phyloP scores from a whole-genome alignment of 92 coral and sea anemone genomes.

The Actinernus sp. region DNA sequence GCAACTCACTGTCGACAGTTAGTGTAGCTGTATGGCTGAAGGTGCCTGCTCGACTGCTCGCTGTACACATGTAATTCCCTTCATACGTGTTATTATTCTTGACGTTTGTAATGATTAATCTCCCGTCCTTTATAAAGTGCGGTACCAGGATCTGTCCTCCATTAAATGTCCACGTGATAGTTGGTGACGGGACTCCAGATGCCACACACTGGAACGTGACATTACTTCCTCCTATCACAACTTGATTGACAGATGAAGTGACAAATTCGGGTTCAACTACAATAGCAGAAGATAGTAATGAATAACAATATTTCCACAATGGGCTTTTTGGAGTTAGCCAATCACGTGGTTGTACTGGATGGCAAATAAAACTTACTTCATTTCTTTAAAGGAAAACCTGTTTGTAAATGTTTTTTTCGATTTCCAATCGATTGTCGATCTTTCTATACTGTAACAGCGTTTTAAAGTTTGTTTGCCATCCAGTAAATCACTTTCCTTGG shows the following conservation, averaged over 20 bases:
- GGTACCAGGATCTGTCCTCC: constrained; percentile 1
- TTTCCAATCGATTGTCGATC: no score
- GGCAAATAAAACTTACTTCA: no score
- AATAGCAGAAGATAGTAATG: neutral
- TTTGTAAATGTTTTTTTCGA: no score
- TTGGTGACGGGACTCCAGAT: constrained; percentile 40
- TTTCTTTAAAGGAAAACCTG: no score
- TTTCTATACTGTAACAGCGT: no score
- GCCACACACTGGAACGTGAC: constrained; percentile 50
- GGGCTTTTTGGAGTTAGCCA: no score
- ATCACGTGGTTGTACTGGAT: no score
- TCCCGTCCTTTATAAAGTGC: neutral
- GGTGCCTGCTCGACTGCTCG: constrained; percentile 43
- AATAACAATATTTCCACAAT: no score
- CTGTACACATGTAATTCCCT: constrained; percentile 51
- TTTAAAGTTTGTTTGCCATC: no score
- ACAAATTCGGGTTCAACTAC: constrained; percentile 56
- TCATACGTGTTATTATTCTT: constrained; percentile 27
- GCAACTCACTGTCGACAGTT: constrained; percentile 42
- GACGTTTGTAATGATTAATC: constrained; percentile 7
- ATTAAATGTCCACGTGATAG: constrained; percentile 25
- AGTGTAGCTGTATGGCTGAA: constrained; percentile 16
- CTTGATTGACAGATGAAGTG: neutral
- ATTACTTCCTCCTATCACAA: constrained; percentile 5
- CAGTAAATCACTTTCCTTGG: no score